Evolutionary conservation across 2,797 vertebrate genomes (phyloP).

Genomic region (Cephalopachus bancanus): DNA sequence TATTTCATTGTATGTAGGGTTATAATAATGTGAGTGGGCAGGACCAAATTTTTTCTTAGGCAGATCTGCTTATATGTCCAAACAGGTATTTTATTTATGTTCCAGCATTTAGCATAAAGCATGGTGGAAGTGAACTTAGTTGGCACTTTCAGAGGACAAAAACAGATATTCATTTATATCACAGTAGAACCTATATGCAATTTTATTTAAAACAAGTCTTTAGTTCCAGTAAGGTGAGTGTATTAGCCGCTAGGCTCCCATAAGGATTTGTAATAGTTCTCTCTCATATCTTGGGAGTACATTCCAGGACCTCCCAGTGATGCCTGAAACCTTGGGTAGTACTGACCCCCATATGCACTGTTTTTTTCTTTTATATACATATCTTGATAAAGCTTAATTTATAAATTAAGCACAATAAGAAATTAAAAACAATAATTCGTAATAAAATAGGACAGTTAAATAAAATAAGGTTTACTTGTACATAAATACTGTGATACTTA

Average conservation of each 20-base stretch:
- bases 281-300: background rate
- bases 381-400: background rate
- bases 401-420: background rate
- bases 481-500: background rate
- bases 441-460: background rate
- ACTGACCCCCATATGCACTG: background rate
- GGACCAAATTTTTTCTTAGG: background rate
- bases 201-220: background rate
- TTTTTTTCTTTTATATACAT: background rate
- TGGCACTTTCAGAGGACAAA: slow-evolving; percentile 1
- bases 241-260: background rate
- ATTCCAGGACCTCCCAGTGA: background rate
- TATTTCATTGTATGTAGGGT: background rate
- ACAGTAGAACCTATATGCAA: background rate
- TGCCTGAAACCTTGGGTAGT: background rate
- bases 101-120: background rate
- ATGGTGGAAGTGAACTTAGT: background rate
- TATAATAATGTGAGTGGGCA: background rate
- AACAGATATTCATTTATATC: background rate
- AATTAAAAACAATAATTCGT: background rate
- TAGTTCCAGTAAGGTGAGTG: background rate
- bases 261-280: background rate
- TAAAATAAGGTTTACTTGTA: background rate
- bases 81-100: background rate
- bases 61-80: background rate